Evolutionary conservation across 92 coral and sea anemone genomes (phyloP), one percentile per base, ranked within the genome.

Genomic region (Palythoa caribaeorum): DNA sequence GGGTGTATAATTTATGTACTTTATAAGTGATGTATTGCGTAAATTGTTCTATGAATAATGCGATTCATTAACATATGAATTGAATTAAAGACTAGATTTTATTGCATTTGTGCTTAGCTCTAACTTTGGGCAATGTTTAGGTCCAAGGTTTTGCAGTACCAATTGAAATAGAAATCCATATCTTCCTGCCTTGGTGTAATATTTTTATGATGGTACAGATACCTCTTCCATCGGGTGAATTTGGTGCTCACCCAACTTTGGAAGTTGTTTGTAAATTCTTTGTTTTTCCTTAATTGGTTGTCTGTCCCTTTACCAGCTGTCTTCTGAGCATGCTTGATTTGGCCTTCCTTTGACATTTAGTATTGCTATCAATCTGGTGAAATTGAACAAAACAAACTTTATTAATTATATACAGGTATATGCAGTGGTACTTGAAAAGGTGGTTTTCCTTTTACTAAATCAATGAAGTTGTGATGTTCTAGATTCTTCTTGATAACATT

Each of bases 201-300:
- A 7, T 57, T 57, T 57, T 57, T 57, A 57, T 57, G 63, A 57
- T 57, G 16, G 63, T 57, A 57, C 63, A 10, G 16, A 57, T 57
- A 3, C 70, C 83, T 78, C 69, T 78, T 37, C 83, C 5, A 54
- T 16, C 36, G 70, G 83, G 44, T 78, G 83, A 55, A 54, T 1
- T 9, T 78, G 38, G 83, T 78, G 83, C 19, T 78, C 83, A 13
- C 28, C 83, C 53, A 16, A 70, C 68, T 78, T 78, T 54, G 83
- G 70, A 11, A 78, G 70, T 19, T 55, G 8, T 21, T 54, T 78
- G 48, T 78, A 78, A 11, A 55, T 59, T 15, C 28, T 37, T 12
- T 51, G 48, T 78, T 78, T 70, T 28, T 78, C 50, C 48, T 51
- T 55, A 54, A n/a, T n/a, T n/a, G n/a, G 69, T 15, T 55, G 83